phyloP scores from a whole-genome alignment of 2,113 vertebrate genomes.

The Coregonus clupeaformis region DNA sequence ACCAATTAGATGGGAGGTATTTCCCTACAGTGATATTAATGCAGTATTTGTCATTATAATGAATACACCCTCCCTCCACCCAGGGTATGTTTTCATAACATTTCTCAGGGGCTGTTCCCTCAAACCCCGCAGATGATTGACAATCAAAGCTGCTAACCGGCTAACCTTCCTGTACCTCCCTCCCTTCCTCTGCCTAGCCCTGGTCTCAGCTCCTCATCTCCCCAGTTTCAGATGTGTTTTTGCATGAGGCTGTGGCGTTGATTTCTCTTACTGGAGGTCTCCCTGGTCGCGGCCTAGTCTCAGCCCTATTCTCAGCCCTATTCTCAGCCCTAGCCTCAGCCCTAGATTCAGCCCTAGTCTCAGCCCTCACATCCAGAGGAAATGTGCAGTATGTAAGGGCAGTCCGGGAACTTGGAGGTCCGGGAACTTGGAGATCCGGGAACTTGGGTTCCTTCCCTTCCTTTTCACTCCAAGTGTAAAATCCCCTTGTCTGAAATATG shows the following conservation, averaged over 20 bases:
- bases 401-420: background rate
- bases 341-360: slow-evolving; percentile 26
- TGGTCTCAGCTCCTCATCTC: no score
- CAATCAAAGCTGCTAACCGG: slow-evolving; percentile 25
- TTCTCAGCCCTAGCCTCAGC: background rate
- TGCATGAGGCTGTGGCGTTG: slow-evolving; percentile 24
- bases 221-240: slow-evolving; percentile 26
- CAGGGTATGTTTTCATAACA: slow-evolving; percentile 31
- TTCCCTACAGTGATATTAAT: background rate
- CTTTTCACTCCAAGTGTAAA: background rate
- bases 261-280: slow-evolving; percentile 39
- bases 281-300: slow-evolving; percentile 35
- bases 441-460: slow-evolving; percentile 27
- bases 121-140: slow-evolving; percentile 37
- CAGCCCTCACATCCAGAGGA: slow-evolving; percentile 49
- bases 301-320: no score
- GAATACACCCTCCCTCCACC: background rate
- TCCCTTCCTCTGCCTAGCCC: slow-evolving; percentile 23
- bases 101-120: slow-evolving; percentile 40
- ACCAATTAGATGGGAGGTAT: background rate
- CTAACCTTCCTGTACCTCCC: background rate
- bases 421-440: no score
- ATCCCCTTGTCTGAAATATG: slow-evolving; percentile 18
- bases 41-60: background rate
- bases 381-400: slow-evolving; percentile 41